Percentiles rank a stretch among this genome's conserved stretches.
Conservation (phyloP, 2,888 invertebrate genomes). For the Andrena camellia region DNA sequence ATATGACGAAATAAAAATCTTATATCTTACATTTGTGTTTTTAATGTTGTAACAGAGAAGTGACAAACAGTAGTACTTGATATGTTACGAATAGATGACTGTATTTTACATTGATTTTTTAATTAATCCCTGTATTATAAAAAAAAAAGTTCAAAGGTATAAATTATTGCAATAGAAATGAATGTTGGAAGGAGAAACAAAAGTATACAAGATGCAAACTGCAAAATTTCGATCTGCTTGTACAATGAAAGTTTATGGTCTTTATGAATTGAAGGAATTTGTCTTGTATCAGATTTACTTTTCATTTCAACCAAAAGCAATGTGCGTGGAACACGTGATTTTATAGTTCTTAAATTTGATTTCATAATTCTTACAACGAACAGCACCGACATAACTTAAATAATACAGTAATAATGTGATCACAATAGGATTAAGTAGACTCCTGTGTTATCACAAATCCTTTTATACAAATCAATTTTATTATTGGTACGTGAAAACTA, state of each 20-base stretch:
- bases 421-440: slow-evolving; percentile 44
- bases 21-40: not conserved
- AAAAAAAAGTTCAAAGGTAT: slow-evolving; percentile 29
- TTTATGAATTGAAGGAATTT: slow-evolving; percentile 33
- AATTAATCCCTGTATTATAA: not conserved
- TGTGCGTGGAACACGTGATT: slow-evolving; percentile 24
- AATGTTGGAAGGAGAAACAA: slow-evolving; percentile 13
- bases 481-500: slow-evolving; percentile 88
- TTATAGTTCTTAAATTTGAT: slow-evolving; percentile 30
- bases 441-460: slow-evolving; percentile 56
- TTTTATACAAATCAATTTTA: slow-evolving; percentile 29
- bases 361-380: slow-evolving; percentile 27
- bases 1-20: not conserved
- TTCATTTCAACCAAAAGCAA: slow-evolving; percentile 37
- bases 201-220: slow-evolving; percentile 30
- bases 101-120: slow-evolving; percentile 16
- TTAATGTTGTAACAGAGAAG: slow-evolving; percentile 5
- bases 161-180: slow-evolving; percentile 20
- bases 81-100: slow-evolving; percentile 8
- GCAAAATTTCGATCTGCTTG: slow-evolving; percentile 43
- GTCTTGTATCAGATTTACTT: slow-evolving; percentile 37
- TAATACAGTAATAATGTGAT: slow-evolving; percentile 50
- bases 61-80: not conserved
- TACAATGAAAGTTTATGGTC: slow-evolving; percentile 36
- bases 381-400: slow-evolving; percentile 47